Conservation (phyloP, 2,113 vertebrate species). For the Ictalurus punctatus region DNA sequence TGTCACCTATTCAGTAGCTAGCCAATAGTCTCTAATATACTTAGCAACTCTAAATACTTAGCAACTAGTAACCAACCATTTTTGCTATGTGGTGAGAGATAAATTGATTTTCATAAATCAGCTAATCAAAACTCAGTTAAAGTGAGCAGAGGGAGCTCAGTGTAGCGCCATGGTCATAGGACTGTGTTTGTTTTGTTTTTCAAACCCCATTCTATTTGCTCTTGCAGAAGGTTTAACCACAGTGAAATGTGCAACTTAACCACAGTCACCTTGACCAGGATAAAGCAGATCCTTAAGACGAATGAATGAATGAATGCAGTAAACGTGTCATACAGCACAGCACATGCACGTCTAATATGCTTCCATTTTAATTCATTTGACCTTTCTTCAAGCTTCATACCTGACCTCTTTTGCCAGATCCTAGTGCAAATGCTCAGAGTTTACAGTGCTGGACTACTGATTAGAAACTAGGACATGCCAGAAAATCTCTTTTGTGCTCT, state of each 20-base stretch:
- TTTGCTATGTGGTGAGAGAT: not conserved
- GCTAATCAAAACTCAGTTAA: not conserved
- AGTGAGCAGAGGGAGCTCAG: not conserved
- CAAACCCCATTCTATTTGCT: not conserved
- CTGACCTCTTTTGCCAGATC: not conserved
- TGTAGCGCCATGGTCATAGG: not conserved
- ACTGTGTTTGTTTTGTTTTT: not conserved
- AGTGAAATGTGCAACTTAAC: not conserved
- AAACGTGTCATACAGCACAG: not conserved
- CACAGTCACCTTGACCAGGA: not conserved
- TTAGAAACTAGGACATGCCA: not conserved
- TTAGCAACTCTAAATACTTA: not conserved
- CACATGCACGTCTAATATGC: not conserved
- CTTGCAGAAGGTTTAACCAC: not conserved
- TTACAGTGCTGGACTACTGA: not conserved
- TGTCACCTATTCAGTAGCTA: not conserved
- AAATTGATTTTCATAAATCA: not conserved
- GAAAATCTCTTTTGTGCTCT: not conserved
- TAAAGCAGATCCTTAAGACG: not conserved
- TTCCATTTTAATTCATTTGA: not conserved
- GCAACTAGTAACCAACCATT: not conserved
- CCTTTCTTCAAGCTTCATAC: not conserved
- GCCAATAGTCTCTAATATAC: not conserved
- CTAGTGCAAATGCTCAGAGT: not conserved
- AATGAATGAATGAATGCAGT: not conserved